Evolutionary conservation across 2,888 invertebrate species (phyloP), one percentile per base, ranked within the genome.

Genomic region (Phytoseiulus persimilis): DNA sequence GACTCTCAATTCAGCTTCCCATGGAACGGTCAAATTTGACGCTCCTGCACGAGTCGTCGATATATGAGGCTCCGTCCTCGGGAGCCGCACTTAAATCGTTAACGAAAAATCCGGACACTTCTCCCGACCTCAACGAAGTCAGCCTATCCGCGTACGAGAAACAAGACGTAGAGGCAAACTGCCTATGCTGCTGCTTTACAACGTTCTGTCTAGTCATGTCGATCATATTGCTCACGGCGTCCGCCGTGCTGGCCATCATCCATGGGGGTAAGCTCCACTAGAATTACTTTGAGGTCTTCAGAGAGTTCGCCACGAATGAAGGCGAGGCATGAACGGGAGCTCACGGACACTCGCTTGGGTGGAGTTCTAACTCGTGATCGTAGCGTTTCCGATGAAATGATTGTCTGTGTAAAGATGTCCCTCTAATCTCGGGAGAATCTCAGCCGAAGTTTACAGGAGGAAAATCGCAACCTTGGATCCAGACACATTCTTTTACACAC

Each of bases 181-280:
- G 87, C 31, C 33, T 87, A 33, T 87, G 87, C n/a, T 87, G 87
- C 87, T 87, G 87, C 18, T 87, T 87, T 23, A 87, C 87, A n/a
- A 87, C 87, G 87, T 87, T 87, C 87, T 87, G 87, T 87, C 87
- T 87, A 31, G 87, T 87, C 39, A 87, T 87, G 87, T 87, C 87
- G n/a, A 87, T 87, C 11, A 32, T 87, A 11, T 32, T 87, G 5
- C 45, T 87, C 32, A 87, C 87, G 45, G 87, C 87, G 31, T 87
- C 87, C 28, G 87, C 87, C 45, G 87, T 87, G 11, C 87, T 87
- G 28, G 87, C 87, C 45, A 87, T 87, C 18, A 87, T 87, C 1
- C 87, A 87, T 14, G 87, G 87, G n/a, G 87, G 87, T 87, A 5
- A 32, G 33, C 11, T 5, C 5, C 32, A 9, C 6, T 18, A 1